A percentile compares a stretch with the other conserved stretches of the same genome.
phyloP scores from a whole-genome alignment of 2,113 vertebrate species.

The Addax nasomaculatus region DNA sequence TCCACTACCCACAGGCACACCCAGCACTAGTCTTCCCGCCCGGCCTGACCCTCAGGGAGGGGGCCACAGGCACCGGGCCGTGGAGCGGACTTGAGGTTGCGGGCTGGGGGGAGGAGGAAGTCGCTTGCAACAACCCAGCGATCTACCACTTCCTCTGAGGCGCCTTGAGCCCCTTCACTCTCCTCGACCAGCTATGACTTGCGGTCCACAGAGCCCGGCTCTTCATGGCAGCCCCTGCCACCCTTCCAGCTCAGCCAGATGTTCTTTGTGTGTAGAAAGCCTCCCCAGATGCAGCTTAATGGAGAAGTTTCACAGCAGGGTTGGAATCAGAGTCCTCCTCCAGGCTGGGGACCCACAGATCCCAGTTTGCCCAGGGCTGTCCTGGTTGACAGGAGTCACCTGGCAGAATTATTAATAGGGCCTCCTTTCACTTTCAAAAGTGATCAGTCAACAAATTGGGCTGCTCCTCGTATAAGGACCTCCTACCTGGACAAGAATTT shows the following conservation, averaged over 20 bases:
- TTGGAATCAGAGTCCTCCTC: not conserved
- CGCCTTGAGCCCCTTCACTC: constrained; percentile 52
- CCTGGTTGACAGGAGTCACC: not conserved
- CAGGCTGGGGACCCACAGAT: too few relatives aligned
- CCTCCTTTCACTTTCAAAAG: constrained; percentile 57
- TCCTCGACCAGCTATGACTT: constrained; percentile 47
- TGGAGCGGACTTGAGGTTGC: constrained; percentile 71
- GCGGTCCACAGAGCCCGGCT: constrained; percentile 17
- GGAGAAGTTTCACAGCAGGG: not conserved
- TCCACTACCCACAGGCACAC: constrained; percentile 67
- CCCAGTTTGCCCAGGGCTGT: not conserved
- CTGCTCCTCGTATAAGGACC: not conserved
- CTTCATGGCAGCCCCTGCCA: constrained; percentile 5
- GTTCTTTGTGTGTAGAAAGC: not conserved
- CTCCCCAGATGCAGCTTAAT: not conserved
- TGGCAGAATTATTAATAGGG: not conserved
- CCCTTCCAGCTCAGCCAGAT: not conserved
- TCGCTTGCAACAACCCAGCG: constrained; percentile 53
- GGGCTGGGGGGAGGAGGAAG: constrained; percentile 64
- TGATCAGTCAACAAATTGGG: not conserved
- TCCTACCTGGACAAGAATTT: not conserved
- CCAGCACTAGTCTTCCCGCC: constrained; percentile 54
- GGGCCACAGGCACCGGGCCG: constrained; percentile 60
- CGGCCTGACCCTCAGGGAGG: constrained; percentile 62
- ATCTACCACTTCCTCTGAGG: constrained; percentile 70